These are phyloP conservation scores for Callimorpha dominula DNA, from an alignment of 2,888 invertebrate species.

Conservation along the genomic window DNA sequence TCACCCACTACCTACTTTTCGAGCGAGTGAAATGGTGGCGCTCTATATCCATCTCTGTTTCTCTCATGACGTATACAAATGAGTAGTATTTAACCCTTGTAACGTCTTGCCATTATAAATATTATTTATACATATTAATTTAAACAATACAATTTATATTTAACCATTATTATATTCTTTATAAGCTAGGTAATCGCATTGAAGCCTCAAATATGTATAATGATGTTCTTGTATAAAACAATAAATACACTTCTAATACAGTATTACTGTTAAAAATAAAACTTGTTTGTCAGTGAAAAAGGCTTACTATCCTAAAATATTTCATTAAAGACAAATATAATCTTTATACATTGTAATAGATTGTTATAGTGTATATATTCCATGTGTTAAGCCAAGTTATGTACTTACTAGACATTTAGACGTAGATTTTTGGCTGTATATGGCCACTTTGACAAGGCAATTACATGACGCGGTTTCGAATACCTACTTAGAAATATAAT, in stretches of 20 bases:
- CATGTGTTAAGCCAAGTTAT: constrained; percentile 26
- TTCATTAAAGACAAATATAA: too few relatives aligned
- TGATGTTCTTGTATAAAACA: background rate
- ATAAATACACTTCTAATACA: background rate
- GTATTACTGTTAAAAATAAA: constrained; percentile 47
- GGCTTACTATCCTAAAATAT: too few relatives aligned
- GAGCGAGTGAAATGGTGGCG: background rate
- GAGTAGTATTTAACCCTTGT: constrained; percentile 3
- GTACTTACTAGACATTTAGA: constrained; percentile 22
- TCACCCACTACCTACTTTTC: background rate
- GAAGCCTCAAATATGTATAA: constrained; percentile 34
- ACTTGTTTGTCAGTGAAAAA: too few relatives aligned
- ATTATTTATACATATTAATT: constrained; percentile 34
- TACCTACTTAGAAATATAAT: background rate
- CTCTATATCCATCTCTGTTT: background rate
- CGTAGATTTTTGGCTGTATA: background rate
- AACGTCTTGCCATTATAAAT: constrained; percentile 41
- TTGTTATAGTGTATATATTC: constrained; percentile 27
- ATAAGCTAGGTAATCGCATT: constrained; percentile 29
- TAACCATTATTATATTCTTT: background rate
- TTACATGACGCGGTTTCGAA: background rate
- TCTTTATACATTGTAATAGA: constrained; percentile 35
- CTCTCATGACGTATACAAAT: background rate
- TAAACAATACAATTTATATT: constrained; percentile 12
- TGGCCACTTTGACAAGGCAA: background rate